Evolutionary conservation across 1,140 invertebrate species (phyloP).

Genomic region (Zaprionus vittiger): DNA sequence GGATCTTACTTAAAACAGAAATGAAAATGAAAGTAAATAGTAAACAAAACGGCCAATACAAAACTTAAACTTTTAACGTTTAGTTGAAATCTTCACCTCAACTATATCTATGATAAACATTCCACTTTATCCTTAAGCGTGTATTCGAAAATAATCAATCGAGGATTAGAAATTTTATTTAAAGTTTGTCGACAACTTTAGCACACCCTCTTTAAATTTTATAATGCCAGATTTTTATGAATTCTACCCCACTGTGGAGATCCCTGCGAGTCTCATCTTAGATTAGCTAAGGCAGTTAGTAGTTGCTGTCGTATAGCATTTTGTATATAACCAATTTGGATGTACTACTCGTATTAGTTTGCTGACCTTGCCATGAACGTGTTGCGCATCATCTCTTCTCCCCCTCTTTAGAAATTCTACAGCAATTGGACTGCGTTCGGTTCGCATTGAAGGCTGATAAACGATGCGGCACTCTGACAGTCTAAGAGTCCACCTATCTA

Average conservation of each 20-base stretch:
- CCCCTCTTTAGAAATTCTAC: conserved; percentile 1
- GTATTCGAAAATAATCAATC: too few species aligned
- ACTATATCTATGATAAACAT: too few species aligned
- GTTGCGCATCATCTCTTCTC: neutral
- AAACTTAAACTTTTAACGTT: too few species aligned
- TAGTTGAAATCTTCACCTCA: too few species aligned
- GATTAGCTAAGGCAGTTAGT: neutral
- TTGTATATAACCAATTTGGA: neutral
- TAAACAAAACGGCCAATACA: too few species aligned
- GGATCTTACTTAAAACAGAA: too few species aligned
- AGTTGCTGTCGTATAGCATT: neutral
- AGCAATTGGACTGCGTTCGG: neutral
- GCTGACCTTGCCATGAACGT: conserved; percentile 7
- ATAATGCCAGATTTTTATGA: too few species aligned
- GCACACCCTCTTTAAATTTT: too few species aligned
- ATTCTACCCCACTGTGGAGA: neutral
- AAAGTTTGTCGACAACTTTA: too few species aligned
- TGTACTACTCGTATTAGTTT: neutral
- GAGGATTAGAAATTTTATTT: too few species aligned
- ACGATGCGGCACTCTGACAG: neutral
- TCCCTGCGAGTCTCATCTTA: neutral
- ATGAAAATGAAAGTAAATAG: too few species aligned
- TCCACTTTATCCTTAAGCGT: too few species aligned
- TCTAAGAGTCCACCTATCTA: neutral
- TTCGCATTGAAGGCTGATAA: neutral